Evolutionary conservation across 2,797 vertebrate genomes (phyloP), one percentile per base, ranked within the genome.

Genomic region (Synaphobranchus kaupii): DNA sequence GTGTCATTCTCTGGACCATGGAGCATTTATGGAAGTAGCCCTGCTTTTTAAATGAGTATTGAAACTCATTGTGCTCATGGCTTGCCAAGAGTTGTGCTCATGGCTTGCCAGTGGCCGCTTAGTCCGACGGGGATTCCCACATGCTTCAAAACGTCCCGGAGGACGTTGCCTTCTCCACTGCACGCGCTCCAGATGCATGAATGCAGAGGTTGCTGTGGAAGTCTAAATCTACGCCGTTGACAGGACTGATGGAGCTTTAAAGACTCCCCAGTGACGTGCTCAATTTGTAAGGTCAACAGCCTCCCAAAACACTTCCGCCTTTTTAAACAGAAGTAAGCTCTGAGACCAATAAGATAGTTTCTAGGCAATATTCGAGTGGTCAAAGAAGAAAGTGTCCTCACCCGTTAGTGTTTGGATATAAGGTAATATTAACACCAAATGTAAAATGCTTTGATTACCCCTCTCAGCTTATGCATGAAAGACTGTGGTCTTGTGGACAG

Each of bases 81-180:
- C 82, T 25, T 47, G 76, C 17, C 20, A 58, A 39, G 2, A 2
- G 12, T 25, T 60, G 17, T 25, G 34, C 15, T 48, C 28, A 17
- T 39, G 58, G 80, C 82, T 25, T 47, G 76, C 17, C 20, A 58
- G 39, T 39, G 39, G 39, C 39, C 39, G 39, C 47, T 20, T 22
- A 44, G 63, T 68, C 47, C 66, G 22, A 12, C 15, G 81, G 63
- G 86, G 60, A 47, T 82, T 66, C 86, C 86, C 86, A 4, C 34
- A 22, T 50, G 78, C 56, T 34, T 48, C 44, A 66, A 20, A 10
- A 8, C 25, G 22, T 31, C 52, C 22, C 34, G 12, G 39, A 39
- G 39, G 76, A 44, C 76, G 39, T 9, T 47, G 78, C 8, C 22
- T 25, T 81, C 78, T n/a, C 58, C 39, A 2, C 85, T 63, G 44